Evolutionary conservation across 2,797 vertebrate genomes (phyloP).

Genomic region (Leuciscus waleckii): DNA sequence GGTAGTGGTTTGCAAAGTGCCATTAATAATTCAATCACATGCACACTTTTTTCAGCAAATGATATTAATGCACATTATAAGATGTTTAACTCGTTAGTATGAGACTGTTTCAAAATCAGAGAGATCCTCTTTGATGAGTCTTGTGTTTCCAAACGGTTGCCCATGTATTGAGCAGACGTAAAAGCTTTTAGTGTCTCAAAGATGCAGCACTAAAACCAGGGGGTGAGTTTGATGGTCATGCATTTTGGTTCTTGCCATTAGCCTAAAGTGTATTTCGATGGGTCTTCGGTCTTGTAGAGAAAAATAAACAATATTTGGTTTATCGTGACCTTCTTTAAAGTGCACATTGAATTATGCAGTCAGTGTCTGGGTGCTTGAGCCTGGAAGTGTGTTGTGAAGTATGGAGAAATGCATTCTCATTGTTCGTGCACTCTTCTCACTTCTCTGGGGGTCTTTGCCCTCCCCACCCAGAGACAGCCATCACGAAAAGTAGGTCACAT

Average conservation of each 20-base stretch:
- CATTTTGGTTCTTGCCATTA: conserved; percentile 29
- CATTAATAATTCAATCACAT: neutral
- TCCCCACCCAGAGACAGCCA: conserved; percentile 60
- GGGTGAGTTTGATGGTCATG: conserved; percentile 14
- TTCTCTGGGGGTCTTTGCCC: conserved; percentile 68
- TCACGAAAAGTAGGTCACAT: conserved; percentile 79
- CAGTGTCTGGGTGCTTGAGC: conserved; percentile 3
- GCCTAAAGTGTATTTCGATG: conserved; percentile 17
- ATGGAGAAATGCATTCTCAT: conserved; percentile 52
- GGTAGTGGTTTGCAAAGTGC: conserved; percentile 17
- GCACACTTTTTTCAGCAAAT: neutral
- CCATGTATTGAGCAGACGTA: conserved; percentile 45
- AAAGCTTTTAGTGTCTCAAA: conserved; percentile 52
- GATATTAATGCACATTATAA: neutral
- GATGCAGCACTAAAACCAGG: conserved; percentile 32
- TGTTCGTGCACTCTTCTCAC: conserved; percentile 67
- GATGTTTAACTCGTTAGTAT: neutral
- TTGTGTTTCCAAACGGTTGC: conserved; percentile 12
- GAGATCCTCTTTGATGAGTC: neutral
- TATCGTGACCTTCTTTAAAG: conserved; percentile 6
- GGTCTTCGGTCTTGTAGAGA: neutral
- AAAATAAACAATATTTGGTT: neutral
- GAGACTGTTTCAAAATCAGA: neutral
- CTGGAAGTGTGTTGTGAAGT: conserved; percentile 40
- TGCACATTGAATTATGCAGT: conserved; percentile 14